Conservation (phyloP, 1,140 invertebrate genomes). For the Drosophila azteca region DNA sequence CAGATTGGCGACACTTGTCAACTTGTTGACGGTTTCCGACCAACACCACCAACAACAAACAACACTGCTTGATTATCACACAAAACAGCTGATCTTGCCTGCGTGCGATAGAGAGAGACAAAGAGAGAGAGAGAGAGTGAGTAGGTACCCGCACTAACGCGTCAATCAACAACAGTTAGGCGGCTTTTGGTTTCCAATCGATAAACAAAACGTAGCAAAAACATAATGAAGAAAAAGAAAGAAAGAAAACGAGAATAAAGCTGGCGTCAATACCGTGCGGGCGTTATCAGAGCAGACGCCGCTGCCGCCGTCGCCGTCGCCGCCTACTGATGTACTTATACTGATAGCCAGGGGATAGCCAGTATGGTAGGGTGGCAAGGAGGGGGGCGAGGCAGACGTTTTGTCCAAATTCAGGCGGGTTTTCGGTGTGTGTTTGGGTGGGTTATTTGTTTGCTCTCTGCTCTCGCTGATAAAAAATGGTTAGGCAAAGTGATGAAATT, state of each 20-base stretch:
- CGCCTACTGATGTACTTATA: not conserved
- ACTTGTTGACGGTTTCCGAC: slow-evolving; percentile 37
- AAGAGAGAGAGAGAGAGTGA: not conserved
- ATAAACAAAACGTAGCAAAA: slow-evolving; percentile 47
- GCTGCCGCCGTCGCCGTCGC: too few relatives aligned
- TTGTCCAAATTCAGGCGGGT: too few relatives aligned
- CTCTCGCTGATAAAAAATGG: not conserved
- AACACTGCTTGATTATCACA: not conserved
- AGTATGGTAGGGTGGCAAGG: too few relatives aligned
- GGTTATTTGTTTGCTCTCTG: not conserved
- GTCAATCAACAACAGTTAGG: slow-evolving; percentile 22
- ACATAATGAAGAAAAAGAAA: not conserved
- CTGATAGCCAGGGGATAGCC: too few relatives aligned
- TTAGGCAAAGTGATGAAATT: slow-evolving; percentile 14
- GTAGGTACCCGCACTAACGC: slow-evolving; percentile 26
- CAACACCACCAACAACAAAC: not conserved
- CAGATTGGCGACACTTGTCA: slow-evolving; percentile 1
- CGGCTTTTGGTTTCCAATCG: slow-evolving; percentile 62
- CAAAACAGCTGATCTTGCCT: slow-evolving; percentile 67
- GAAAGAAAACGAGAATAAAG: slow-evolving; percentile 16
- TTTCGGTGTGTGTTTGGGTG: too few relatives aligned
- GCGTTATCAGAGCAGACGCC: slow-evolving; percentile 24
- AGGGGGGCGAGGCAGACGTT: too few relatives aligned
- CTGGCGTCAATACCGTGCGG: not conserved
- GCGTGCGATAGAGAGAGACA: not conserved